phyloP scores from a whole-genome alignment of 2,888 invertebrate species.

The Mesorhabditis sp. region DNA sequence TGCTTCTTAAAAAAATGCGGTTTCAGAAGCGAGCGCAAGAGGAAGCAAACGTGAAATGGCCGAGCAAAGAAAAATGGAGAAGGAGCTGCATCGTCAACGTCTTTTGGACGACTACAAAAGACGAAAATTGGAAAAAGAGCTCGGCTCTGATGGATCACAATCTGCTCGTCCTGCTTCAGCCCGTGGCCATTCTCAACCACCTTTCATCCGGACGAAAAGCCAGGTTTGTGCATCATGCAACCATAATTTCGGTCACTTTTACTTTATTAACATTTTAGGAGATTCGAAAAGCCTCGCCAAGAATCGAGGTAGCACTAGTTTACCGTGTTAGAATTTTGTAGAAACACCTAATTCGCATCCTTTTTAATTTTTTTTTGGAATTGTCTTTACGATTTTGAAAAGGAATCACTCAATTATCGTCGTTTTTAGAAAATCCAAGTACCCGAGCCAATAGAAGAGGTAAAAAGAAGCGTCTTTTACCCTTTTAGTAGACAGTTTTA shows the following conservation, averaged over 20 bases:
- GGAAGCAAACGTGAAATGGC: constrained; percentile 45
- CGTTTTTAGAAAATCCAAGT: too few species aligned
- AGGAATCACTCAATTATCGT: neutral
- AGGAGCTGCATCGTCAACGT: constrained; percentile 50
- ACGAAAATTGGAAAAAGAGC: constrained; percentile 52
- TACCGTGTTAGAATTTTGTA: neutral
- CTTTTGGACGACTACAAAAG: constrained; percentile 55
- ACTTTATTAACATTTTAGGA: too few species aligned
- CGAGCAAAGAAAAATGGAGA: constrained; percentile 50
- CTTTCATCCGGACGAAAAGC: constrained; percentile 52
- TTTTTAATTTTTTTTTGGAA: constrained; percentile 4
- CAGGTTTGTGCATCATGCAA: constrained; percentile 26
- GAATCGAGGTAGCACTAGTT: neutral
- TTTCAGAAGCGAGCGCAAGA: constrained; percentile 40
- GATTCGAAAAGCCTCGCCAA: neutral
- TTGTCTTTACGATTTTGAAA: neutral
- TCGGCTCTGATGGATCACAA: constrained; percentile 29
- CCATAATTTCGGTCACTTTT: too few species aligned
- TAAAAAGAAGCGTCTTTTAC: neutral
- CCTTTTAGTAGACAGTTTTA: constrained; percentile 1
- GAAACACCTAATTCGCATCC: neutral
- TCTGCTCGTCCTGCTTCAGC: constrained; percentile 31
- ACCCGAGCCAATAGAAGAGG: too few species aligned
- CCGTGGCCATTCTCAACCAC: constrained; percentile 48
- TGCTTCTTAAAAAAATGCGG: neutral